phyloP scores from a whole-genome alignment of 2,113 vertebrate genomes.

The Rhea pennata region DNA sequence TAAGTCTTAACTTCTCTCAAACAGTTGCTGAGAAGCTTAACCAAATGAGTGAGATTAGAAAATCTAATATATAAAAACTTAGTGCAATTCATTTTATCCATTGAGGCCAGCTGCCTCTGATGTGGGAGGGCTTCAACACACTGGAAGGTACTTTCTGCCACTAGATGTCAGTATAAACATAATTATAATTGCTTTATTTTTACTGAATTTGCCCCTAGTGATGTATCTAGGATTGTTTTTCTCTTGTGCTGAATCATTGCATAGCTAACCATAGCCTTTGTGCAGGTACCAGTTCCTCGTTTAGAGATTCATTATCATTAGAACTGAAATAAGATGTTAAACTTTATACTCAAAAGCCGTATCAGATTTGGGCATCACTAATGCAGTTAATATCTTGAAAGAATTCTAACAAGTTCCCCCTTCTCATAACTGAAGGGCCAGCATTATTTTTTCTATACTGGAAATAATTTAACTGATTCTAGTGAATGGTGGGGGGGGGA shows the following conservation, averaged over 20 bases:
- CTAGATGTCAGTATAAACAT: conserved; percentile 67
- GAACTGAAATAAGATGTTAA: neutral
- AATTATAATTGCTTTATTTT: neutral
- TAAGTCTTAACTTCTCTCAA: neutral
- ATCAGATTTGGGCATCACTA: neutral
- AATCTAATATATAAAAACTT: neutral
- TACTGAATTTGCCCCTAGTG: neutral
- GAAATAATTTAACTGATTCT: neutral
- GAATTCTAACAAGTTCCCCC: neutral
- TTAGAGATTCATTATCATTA: neutral
- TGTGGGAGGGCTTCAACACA: neutral
- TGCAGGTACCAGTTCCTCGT: neutral
- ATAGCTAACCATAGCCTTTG: neutral
- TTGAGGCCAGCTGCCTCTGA: rapidly evolving
- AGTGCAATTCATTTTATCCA: neutral
- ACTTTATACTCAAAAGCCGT: neutral
- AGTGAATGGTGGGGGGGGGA: neutral
- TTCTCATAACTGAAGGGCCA: neutral
- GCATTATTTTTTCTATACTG: neutral
- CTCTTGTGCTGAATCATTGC: neutral
- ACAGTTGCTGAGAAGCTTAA: neutral
- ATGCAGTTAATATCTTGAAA: neutral
- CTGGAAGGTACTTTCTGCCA: neutral
- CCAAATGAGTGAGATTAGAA: neutral
- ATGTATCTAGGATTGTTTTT: neutral